Percentiles rank a stretch among this genome's conserved stretches.
phyloP scores from a whole-genome alignment of 2,113 vertebrate species.

The Tretioscincus oriximinensis region DNA sequence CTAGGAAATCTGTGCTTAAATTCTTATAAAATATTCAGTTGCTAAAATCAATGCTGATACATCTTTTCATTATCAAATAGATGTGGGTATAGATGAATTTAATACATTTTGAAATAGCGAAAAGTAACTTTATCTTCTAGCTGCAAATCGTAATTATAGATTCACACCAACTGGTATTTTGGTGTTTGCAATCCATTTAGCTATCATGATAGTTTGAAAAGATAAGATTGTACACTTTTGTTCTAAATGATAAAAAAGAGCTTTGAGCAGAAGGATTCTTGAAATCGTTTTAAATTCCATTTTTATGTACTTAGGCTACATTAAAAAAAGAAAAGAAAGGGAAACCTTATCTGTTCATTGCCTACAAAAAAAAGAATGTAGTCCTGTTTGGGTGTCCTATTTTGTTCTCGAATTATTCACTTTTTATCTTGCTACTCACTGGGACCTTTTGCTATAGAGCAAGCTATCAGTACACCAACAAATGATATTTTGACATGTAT shows the following conservation, averaged over 20 bases:
- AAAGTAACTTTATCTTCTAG: neutral
- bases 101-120: neutral
- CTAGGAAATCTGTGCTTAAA: neutral
- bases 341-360: neutral
- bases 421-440: too few relatives aligned
- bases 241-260: neutral
- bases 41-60: neutral
- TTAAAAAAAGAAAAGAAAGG: neutral
- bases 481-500: neutral
- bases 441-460: too few relatives aligned
- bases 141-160: neutral
- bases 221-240: slow-evolving; percentile 1
- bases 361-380: neutral
- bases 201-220: neutral
- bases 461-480: too few relatives aligned
- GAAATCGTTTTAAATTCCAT: neutral
- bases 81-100: neutral
- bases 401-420: too few relatives aligned
- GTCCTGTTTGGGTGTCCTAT: too few relatives aligned
- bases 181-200: neutral
- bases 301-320: neutral
- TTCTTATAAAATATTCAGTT: neutral
- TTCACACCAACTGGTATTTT: neutral
- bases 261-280: neutral
- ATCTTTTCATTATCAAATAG: neutral